Evolutionary conservation across 2,888 invertebrate genomes (phyloP).

Genomic region (Agrochola litura): DNA sequence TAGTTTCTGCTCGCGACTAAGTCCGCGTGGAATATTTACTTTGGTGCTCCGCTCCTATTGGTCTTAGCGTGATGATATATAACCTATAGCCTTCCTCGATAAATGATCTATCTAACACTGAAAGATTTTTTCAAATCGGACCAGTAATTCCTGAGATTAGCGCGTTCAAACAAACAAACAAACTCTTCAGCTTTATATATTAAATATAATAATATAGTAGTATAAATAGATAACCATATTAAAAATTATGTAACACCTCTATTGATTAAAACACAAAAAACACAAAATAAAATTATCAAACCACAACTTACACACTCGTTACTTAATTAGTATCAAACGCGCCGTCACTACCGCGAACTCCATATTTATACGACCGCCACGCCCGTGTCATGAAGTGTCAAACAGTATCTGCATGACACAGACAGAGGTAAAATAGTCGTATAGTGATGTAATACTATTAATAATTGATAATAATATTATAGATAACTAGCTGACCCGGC

Average conservation of each 20-base stretch:
- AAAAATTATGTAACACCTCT: background rate
- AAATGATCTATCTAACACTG: too few species aligned
- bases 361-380: constrained; percentile 31
- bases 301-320: background rate
- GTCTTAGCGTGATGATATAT: too few species aligned
- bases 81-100: too few species aligned
- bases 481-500: too few species aligned
- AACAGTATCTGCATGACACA: constrained; percentile 30
- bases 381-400: constrained; percentile 24
- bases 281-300: background rate
- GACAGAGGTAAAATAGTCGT: constrained; percentile 14
- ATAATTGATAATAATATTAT: background rate
- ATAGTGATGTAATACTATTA: constrained; percentile 40
- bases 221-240: background rate
- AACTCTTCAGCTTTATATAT: too few species aligned
- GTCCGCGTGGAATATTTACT: too few species aligned
- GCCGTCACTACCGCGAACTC: background rate
- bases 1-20: too few species aligned
- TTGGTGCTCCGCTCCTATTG: too few species aligned
- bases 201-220: too few species aligned
- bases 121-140: too few species aligned
- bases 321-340: constrained; percentile 21
- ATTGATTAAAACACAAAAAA: background rate
- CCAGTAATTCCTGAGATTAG: too few species aligned
- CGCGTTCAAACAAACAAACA: too few species aligned